Percentiles rank a stretch among this genome's conserved stretches.
Evolutionary conservation across 2,888 invertebrate species (phyloP).

Genomic region (Sarcophaga variegata): DNA sequence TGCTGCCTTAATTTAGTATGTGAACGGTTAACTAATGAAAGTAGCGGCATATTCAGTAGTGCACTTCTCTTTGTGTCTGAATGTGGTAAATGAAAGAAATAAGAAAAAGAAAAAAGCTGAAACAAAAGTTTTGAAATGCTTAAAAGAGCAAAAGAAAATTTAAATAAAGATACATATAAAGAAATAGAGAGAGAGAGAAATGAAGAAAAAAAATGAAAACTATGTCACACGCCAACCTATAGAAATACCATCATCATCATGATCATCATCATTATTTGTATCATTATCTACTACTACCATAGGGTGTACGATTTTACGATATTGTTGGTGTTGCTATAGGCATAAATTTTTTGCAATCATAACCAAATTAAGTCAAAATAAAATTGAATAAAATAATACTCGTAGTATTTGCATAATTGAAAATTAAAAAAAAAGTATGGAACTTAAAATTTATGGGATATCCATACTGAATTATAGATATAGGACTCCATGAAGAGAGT

Average conservation of each 20-base stretch:
- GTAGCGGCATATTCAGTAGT: not conserved
- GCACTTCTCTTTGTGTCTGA: not conserved
- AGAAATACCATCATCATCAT: slow-evolving; percentile 42
- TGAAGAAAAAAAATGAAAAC: slow-evolving; percentile 61
- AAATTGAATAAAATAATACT: not conserved
- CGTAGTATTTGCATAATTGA: too few relatives aligned
- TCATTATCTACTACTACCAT: not conserved
- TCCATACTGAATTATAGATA: too few relatives aligned
- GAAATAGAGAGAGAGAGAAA: slow-evolving; percentile 7
- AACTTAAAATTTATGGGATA: too few relatives aligned
- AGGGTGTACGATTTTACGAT: not conserved
- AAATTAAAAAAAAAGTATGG: too few relatives aligned
- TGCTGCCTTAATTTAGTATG: slow-evolving; percentile 1
- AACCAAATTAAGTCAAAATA: not conserved
- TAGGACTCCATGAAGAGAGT: too few relatives aligned
- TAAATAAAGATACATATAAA: slow-evolving; percentile 23
- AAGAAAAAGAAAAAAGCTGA: slow-evolving; percentile 25
- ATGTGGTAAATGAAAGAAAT: not conserved
- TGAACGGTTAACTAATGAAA: not conserved
- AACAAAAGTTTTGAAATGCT: slow-evolving; percentile 41
- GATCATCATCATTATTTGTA: not conserved
- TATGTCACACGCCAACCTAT: slow-evolving; percentile 72
- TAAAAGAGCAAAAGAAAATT: slow-evolving; percentile 62
- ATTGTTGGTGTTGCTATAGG: not conserved
- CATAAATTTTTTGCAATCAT: not conserved